phyloP scores from a whole-genome alignment of 2,797 vertebrate species.

The Semaprochilodus insignis region DNA sequence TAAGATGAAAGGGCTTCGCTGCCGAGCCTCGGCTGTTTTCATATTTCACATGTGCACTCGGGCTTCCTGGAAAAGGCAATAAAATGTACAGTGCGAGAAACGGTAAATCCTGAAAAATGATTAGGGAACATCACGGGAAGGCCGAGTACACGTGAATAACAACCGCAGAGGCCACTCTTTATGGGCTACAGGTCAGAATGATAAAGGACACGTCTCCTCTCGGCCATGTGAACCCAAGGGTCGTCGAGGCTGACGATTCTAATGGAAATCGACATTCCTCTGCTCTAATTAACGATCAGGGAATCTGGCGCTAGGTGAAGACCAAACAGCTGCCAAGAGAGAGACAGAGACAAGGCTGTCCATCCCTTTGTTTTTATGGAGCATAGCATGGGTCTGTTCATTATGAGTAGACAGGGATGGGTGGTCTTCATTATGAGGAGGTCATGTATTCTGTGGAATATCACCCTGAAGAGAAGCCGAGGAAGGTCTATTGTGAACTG shows the following conservation, averaged over 20 bases:
- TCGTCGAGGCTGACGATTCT: not conserved
- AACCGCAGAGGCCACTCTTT: not conserved
- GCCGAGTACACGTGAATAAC: not conserved
- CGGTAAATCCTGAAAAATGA: not conserved
- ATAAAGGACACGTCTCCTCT: not conserved
- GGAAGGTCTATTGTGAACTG: not conserved
- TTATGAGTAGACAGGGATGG: not conserved
- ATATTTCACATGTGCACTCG: not conserved
- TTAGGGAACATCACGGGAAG: not conserved
- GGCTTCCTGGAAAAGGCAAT: slow-evolving; percentile 1
- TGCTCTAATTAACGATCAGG: slow-evolving; percentile 1
- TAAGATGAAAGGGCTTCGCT: slow-evolving; percentile 18
- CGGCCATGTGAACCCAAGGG: not conserved
- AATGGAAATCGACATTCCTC: slow-evolving; percentile 16
- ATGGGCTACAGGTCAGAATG: not conserved
- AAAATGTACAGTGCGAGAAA: slow-evolving; percentile 1
- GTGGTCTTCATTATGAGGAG: slow-evolving; percentile 3
- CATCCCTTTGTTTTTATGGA: not conserved
- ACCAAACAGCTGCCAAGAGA: not conserved
- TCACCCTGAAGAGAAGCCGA: not conserved
- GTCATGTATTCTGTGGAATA: not conserved
- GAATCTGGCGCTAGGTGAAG: not conserved
- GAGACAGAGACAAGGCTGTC: not conserved
- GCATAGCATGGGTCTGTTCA: slow-evolving; percentile 6
- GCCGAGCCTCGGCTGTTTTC: slow-evolving; percentile 1